phyloP scores from a whole-genome alignment of 2,888 invertebrate species.

The Pachliopta kotzebuea region DNA sequence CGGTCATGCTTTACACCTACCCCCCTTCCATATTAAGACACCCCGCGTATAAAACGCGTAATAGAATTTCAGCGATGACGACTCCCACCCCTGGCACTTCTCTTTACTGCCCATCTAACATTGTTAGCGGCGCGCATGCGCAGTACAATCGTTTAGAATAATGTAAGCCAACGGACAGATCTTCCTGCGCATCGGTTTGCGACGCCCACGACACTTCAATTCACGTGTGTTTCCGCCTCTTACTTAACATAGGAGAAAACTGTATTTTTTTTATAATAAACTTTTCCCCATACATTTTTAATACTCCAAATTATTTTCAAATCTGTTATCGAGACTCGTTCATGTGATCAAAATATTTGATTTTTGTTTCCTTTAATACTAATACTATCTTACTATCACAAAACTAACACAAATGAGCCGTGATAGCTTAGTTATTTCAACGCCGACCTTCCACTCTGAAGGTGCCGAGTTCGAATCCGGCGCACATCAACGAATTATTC shows the following conservation, averaged over 20 bases:
- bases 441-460: too few relatives aligned
- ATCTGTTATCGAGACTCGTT: too few relatives aligned
- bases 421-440: too few relatives aligned
- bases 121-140: slow-evolving; percentile 71
- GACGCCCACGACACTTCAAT: neutral
- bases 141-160: slow-evolving; percentile 45
- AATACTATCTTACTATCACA: too few relatives aligned
- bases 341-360: too few relatives aligned
- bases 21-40: slow-evolving; percentile 55
- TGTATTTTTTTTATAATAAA: too few relatives aligned
- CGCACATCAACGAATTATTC: too few relatives aligned
- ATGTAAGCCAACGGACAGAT: slow-evolving; percentile 40
- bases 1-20: slow-evolving; percentile 67
- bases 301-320: too few relatives aligned
- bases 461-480: too few relatives aligned
- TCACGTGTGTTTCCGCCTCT: neutral
- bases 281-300: too few relatives aligned
- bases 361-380: too few relatives aligned
- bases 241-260: neutral
- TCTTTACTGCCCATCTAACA: slow-evolving; percentile 65
- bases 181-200: slow-evolving; percentile 34
- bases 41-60: slow-evolving; percentile 74
- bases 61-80: slow-evolving; percentile 75
- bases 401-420: too few relatives aligned
- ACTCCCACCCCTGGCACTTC: slow-evolving; percentile 44